These are phyloP conservation scores for Lasioglossum zephyrum DNA, from an alignment of 2,888 invertebrate species.

Conservation along the genomic window DNA sequence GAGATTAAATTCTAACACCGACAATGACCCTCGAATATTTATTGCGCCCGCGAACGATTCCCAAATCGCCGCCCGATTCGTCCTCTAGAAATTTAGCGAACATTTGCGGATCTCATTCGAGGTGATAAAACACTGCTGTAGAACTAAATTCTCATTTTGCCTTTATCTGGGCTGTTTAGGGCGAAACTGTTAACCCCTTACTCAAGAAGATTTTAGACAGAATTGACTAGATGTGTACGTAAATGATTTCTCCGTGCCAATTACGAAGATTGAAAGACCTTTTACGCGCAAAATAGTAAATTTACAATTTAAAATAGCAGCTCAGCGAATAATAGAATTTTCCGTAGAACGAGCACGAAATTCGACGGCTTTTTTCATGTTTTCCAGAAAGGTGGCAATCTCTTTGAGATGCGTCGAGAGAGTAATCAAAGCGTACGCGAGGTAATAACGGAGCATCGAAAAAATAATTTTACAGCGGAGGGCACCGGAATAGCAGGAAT, in stretches of 20 bases:
- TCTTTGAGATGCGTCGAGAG: background rate
- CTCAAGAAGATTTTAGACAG: no score
- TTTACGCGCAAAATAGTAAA: background rate
- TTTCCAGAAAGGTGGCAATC: background rate
- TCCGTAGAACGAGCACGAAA: background rate
- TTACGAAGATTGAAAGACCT: background rate
- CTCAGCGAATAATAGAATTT: background rate
- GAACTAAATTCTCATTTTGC: background rate
- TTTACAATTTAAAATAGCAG: background rate
- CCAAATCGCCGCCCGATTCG: background rate
- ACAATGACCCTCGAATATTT: background rate
- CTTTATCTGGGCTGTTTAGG: no score
- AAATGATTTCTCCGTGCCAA: background rate
- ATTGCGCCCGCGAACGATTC: background rate
- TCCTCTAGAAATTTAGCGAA: background rate
- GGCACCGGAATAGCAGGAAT: background rate
- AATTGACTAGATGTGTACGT: background rate
- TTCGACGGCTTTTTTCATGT: background rate
- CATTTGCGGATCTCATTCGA: background rate
- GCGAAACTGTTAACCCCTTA: no score
- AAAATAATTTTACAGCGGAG: background rate
- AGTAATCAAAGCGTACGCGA: background rate
- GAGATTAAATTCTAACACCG: constrained; percentile 5
- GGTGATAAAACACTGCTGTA: background rate
- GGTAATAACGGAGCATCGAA: constrained; percentile 2